A percentile compares a stretch with the other conserved stretches of the same genome.
These are phyloP conservation scores for Hystrix brachyura DNA, from an alignment of 2,113 vertebrate species.

Conservation along the genomic window DNA sequence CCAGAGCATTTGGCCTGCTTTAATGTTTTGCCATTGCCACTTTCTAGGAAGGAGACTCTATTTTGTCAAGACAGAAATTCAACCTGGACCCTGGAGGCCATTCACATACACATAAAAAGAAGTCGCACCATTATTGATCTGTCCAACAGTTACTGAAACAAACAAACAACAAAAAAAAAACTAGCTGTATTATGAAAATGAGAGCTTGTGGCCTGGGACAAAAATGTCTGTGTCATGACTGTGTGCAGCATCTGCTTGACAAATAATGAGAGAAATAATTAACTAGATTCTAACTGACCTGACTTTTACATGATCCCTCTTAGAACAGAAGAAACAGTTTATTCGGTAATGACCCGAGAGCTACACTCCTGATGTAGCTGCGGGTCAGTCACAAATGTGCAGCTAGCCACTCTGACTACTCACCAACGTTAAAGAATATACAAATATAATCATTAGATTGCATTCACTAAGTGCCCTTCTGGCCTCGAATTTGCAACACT, in stretches of 20 bases:
- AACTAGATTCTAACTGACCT: slow-evolving; percentile 25
- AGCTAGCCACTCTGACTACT: background rate
- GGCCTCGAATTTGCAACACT: slow-evolving; percentile 37
- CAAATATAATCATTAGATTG: slow-evolving; percentile 48
- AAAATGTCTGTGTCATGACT: too few relatives aligned
- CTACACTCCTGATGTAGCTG: background rate
- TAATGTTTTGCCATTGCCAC: background rate
- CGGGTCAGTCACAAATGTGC: slow-evolving; percentile 29
- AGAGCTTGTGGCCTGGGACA: too few relatives aligned
- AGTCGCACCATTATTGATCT: background rate
- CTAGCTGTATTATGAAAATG: too few relatives aligned
- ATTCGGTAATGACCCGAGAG: slow-evolving; percentile 22
- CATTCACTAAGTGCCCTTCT: slow-evolving; percentile 40
- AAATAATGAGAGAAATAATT: slow-evolving; percentile 51
- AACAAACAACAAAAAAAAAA: background rate
- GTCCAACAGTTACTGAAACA: background rate
- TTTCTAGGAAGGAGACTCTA: background rate
- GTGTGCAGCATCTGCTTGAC: too few relatives aligned
- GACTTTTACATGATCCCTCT: background rate
- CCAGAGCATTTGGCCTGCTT: background rate
- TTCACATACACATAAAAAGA: background rate
- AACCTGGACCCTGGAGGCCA: background rate
- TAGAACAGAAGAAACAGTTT: slow-evolving; percentile 58
- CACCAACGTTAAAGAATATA: slow-evolving; percentile 6
- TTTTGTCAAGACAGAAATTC: background rate